Conservation (phyloP, 2,113 vertebrate genomes). For the Rhizomys pruinosus region DNA sequence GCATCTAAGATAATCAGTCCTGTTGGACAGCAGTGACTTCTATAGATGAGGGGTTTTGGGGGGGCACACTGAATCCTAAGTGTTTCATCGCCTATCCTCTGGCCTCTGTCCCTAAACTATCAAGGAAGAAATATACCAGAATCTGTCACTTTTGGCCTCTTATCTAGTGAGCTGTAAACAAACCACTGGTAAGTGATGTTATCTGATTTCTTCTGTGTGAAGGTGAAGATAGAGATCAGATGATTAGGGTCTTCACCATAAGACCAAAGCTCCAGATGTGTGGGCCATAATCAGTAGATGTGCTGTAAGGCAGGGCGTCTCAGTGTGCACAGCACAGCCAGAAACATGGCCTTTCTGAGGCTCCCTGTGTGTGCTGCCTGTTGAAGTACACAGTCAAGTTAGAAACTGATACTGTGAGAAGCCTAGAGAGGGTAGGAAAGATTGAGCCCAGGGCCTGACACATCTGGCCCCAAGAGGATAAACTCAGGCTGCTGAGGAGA, state of each 20-base stretch:
- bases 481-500: background rate
- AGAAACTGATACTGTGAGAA: background rate
- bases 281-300: background rate
- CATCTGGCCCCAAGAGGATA: background rate
- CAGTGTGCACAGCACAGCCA: background rate
- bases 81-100: background rate
- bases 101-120: background rate
- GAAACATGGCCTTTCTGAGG: background rate
- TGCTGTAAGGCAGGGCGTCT: rapidly evolving
- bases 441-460: background rate
- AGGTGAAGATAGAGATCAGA: background rate
- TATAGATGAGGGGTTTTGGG: background rate
- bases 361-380: rapidly evolving
- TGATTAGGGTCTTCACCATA: background rate
- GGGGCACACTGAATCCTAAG: background rate
- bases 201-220: constrained; percentile 35
- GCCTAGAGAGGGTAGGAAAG: too few species aligned
- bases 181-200: background rate
- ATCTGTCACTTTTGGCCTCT: background rate
- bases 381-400: background rate
- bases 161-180: background rate
- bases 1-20: background rate
- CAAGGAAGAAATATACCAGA: background rate
- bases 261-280: background rate
- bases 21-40: background rate